phyloP scores from a whole-genome alignment of 2,888 invertebrate species.

The Leptogaster cylindrica region DNA sequence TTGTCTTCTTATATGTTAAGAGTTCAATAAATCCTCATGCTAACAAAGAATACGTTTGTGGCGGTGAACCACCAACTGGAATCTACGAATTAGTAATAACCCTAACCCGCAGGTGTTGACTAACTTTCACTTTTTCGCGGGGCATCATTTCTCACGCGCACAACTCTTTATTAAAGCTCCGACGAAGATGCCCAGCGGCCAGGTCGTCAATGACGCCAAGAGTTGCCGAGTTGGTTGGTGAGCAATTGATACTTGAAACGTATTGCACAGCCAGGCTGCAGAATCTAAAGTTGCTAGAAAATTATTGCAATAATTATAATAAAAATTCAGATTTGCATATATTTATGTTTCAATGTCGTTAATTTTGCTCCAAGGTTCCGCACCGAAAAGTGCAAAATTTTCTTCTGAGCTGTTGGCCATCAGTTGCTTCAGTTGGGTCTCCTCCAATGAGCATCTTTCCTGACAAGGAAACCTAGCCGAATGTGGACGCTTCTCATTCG shows the following conservation, averaged over 20 bases:
- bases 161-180: background rate
- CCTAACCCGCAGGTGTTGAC: conserved; percentile 14
- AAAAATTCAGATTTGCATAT: conserved; percentile 23
- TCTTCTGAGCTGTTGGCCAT: background rate
- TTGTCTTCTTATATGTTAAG: too few relatives aligned
- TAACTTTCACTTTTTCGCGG: conserved; percentile 30
- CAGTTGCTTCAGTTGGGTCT: background rate
- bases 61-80: too few relatives aligned
- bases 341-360: conserved; percentile 31
- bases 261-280: conserved; percentile 1
- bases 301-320: conserved; percentile 13
- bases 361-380: conserved; percentile 12
- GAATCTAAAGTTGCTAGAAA: conserved; percentile 14
- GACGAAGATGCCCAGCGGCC: conserved; percentile 5
- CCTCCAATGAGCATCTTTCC: conserved; percentile 3
- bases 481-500: conserved; percentile 5
- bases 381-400: background rate
- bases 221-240: background rate
- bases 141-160: conserved; percentile 3
- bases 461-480: conserved; percentile 1
- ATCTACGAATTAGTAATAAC: conserved; percentile 1
- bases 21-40: too few relatives aligned
- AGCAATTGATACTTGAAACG: conserved; percentile 16
- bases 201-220: background rate
- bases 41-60: too few relatives aligned